Conservation (phyloP, 2,888 invertebrate species). For the Calameuta idolon region DNA sequence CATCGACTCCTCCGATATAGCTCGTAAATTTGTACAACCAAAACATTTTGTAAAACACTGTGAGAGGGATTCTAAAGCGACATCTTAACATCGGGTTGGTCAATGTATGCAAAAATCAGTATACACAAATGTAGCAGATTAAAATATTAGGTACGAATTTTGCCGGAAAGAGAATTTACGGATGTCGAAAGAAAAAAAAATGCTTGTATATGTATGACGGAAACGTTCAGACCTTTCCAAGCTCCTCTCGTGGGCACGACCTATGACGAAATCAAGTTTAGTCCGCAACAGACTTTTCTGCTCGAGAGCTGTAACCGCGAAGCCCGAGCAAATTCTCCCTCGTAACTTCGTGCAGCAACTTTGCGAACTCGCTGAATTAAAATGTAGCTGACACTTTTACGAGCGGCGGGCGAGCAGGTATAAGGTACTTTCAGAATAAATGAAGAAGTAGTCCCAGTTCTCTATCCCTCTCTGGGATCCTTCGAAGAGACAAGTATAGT, state of each 20-base stretch:
- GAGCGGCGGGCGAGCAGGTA: background rate
- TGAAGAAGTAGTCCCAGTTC: background rate
- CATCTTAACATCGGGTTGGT: background rate
- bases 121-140: background rate
- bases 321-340: slow-evolving; percentile 2
- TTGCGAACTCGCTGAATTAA: slow-evolving; percentile 9
- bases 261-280: slow-evolving; percentile 4
- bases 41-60: background rate
- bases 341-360: slow-evolving; percentile 2
- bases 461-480: background rate
- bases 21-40: background rate
- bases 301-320: background rate
- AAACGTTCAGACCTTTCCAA: background rate
- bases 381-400: slow-evolving; percentile 8
- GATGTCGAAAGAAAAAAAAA: background rate
- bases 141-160: background rate
- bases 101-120: background rate
- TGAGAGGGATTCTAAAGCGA: background rate
- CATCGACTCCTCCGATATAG: background rate
- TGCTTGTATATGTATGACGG: background rate
- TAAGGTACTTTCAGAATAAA: background rate
- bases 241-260: background rate
- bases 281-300: background rate
- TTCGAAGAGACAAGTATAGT: background rate
- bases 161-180: background rate